A percentile compares a stretch with the other conserved stretches of the same genome.
These are phyloP conservation scores for Dendroctonus valens DNA, from an alignment of 1,140 invertebrate species.

Conservation along the genomic window DNA sequence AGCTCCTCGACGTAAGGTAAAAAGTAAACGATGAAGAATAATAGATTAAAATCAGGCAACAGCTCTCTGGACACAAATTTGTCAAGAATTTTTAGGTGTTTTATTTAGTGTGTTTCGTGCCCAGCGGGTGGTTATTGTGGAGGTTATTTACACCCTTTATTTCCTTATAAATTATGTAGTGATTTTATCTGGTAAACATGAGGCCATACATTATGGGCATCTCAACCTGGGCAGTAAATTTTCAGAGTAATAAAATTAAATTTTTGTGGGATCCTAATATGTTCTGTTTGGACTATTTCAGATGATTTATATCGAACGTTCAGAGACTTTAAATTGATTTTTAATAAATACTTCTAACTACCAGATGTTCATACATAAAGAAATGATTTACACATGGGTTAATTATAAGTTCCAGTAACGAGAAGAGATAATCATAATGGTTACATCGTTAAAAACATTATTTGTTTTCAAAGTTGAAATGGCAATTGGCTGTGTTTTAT, in stretches of 20 bases:
- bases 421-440: too few species aligned
- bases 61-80: conserved; percentile 42
- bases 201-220: conserved; percentile 27
- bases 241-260: conserved; percentile 28
- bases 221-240: conserved; percentile 24
- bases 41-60: conserved; percentile 35
- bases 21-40: conserved; percentile 20
- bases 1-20: conserved; percentile 21
- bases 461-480: too few species aligned
- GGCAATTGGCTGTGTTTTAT: too few species aligned
- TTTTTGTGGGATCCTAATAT: conserved; percentile 24
- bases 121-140: conserved; percentile 43
- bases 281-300: conserved; percentile 20
- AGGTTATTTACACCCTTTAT: conserved; percentile 45
- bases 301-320: conserved; percentile 20
- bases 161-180: conserved; percentile 43
- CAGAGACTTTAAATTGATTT: conserved; percentile 5
- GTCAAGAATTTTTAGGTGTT: conserved; percentile 42
- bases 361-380: too few species aligned
- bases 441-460: too few species aligned
- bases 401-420: too few species aligned
- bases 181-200: conserved; percentile 41
- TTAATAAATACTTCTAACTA: not conserved
- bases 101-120: conserved; percentile 37
- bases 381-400: too few species aligned